Conservation (phyloP, 2,888 invertebrate species). For the Leptinotarsa peninsularis region DNA sequence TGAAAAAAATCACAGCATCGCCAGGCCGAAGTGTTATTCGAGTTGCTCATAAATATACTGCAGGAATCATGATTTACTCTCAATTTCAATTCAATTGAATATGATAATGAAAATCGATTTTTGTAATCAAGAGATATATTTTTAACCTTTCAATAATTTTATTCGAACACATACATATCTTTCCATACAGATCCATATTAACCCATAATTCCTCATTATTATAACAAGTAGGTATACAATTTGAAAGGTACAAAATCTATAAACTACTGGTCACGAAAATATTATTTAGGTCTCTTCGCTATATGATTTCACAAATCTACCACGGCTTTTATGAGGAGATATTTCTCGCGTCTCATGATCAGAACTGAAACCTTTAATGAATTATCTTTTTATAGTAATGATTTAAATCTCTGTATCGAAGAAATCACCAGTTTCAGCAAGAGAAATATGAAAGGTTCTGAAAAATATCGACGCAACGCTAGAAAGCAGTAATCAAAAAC, state of each 20-base stretch:
- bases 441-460: too few species aligned
- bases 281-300: constrained; percentile 54
- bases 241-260: constrained; percentile 63
- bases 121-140: constrained; percentile 34
- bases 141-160: constrained; percentile 31
- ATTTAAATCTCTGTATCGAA: neutral
- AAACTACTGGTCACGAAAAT: constrained; percentile 64
- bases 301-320: constrained; percentile 43
- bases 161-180: constrained; percentile 33
- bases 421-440: too few species aligned
- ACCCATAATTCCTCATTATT: constrained; percentile 40
- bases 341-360: neutral
- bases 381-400: neutral
- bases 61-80: too few species aligned
- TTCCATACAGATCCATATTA: constrained; percentile 12
- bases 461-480: too few species aligned
- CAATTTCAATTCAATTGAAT: too few species aligned
- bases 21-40: too few species aligned
- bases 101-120: too few species aligned
- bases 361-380: neutral
- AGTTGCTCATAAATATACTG: too few species aligned
- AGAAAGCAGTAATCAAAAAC: too few species aligned
- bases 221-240: constrained; percentile 54
- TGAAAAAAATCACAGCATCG: too few species aligned
- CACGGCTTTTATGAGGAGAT: constrained; percentile 1